Evolutionary conservation across 2,113 vertebrate genomes (phyloP), one percentile per base, ranked within the genome.

Genomic region (Larimichthys crocea): DNA sequence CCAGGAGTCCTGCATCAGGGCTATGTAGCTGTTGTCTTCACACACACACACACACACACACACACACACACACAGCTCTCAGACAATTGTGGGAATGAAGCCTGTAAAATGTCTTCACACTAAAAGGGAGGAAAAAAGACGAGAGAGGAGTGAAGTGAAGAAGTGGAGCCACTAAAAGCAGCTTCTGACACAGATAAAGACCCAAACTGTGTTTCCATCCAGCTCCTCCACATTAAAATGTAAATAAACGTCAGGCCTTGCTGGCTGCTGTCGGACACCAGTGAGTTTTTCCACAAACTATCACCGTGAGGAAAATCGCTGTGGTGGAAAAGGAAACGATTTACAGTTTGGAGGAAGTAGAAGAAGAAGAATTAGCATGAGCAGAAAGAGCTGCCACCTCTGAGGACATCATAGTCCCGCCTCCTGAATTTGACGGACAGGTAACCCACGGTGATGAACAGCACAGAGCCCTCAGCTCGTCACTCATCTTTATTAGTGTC

Each of bases 151-250:
- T n/a, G 10, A 66, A 2, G 52, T 19, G 26, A 24, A 9, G 29
- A 52, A 52, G 16, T 0, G 0, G 14, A 59, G 15, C 76, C 20
- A 19, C 48, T 49, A 14, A 82, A 35, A 44, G 64, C 46, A 26
- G 11, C 69, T 5, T 22, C 42, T 67, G 70, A 59, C 55, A 16
- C n/a, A 44, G 42, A 10, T 40, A 48, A 29, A 6, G 3, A 62
- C 7, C 55, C 35, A 10, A 50, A 26, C 61, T 7, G 29, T 31
- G 68, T 81, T 57, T 84, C 59, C 60, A 50, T 76, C 76, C 4
- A 42, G 76, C 56, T 16, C 29, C 4, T 63, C 48, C 48, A 63
- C 42, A 8, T 67, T 71, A 16, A 46, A 29, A 16, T 79, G 56
- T 66, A 81, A 78, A 81, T 71, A 52, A 16, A 24, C 22, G 74